phyloP scores from a whole-genome alignment of 2,113 vertebrate genomes.

The Excalfactoria chinensis region DNA sequence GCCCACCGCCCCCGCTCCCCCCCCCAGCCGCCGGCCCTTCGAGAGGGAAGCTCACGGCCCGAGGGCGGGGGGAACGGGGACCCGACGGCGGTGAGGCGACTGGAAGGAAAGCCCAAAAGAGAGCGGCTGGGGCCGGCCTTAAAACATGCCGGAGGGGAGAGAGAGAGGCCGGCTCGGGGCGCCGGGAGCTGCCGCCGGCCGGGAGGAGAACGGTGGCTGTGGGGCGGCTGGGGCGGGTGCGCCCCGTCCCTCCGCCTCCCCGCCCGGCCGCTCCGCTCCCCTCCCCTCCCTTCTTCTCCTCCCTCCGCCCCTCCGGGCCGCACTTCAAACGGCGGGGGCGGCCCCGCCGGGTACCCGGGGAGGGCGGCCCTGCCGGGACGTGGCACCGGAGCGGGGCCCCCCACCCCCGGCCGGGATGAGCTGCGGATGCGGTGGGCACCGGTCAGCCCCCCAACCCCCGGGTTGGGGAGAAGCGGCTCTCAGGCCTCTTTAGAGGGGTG shows the following conservation, averaged over 20 bases:
- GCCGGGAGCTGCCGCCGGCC: neutral
- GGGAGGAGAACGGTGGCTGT: slow-evolving; percentile 8
- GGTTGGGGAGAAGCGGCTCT: neutral
- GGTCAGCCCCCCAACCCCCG: neutral
- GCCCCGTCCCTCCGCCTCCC: slow-evolving; percentile 27
- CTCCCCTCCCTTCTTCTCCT: neutral
- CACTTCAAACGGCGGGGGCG: slow-evolving; percentile 52
- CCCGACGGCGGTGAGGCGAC: neutral
- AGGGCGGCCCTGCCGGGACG: slow-evolving; percentile 1
- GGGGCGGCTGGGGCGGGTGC: slow-evolving; percentile 10
- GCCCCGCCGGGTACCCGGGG: slow-evolving; percentile 3
- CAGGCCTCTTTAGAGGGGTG: neutral
- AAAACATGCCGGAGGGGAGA: slow-evolving; percentile 37
- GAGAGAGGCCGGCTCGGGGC: neutral
- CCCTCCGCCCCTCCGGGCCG: slow-evolving; percentile 8
- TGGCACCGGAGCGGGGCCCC: neutral
- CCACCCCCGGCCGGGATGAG: neutral
- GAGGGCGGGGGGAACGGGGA: slow-evolving; percentile 25
- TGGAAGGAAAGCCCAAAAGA: neutral
- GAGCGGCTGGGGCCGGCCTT: neutral
- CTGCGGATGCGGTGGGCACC: neutral
- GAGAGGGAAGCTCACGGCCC: slow-evolving; percentile 50
- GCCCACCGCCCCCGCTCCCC: slow-evolving; percentile 18
- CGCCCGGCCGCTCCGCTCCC: neutral
- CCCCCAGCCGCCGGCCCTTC: slow-evolving; percentile 68